phyloP scores from a whole-genome alignment of 2,888 invertebrate species.

The Deilephila porcellus region DNA sequence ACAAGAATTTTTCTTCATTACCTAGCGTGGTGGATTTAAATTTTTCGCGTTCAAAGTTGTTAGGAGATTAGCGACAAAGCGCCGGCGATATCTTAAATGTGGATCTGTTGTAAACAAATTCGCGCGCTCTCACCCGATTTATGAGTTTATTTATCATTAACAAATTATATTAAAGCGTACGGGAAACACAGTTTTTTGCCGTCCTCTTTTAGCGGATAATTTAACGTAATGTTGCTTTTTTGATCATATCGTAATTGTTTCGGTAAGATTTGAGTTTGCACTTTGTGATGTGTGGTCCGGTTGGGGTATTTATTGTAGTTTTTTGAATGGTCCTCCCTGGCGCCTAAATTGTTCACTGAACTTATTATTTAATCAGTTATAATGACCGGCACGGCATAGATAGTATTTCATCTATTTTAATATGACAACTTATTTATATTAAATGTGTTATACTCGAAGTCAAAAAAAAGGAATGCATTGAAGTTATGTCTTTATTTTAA shows the following conservation, averaged over 20 bases:
- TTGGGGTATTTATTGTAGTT: not conserved
- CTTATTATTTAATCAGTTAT: too few species aligned
- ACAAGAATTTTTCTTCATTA: slow-evolving; percentile 75
- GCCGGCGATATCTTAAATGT: slow-evolving; percentile 82
- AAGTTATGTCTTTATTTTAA: too few species aligned
- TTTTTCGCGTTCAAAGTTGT: slow-evolving; percentile 81
- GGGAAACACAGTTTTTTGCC: slow-evolving; percentile 72
- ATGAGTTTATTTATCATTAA: slow-evolving; percentile 86
- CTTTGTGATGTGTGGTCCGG: slow-evolving; percentile 1
- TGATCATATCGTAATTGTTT: slow-evolving; percentile 73
- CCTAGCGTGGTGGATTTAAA: slow-evolving; percentile 71
- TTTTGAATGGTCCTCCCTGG: too few species aligned
- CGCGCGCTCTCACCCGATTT: slow-evolving; percentile 76
- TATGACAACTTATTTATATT: too few species aligned
- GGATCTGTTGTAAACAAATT: slow-evolving; percentile 85
- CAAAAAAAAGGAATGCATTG: too few species aligned
- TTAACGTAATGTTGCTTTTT: slow-evolving; percentile 59
- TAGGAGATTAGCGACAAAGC: slow-evolving; percentile 84
- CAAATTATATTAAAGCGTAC: slow-evolving; percentile 83
- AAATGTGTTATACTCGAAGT: too few species aligned
- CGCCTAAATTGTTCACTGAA: too few species aligned
- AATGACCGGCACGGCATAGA: too few species aligned
- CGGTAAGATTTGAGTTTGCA: slow-evolving; percentile 40
- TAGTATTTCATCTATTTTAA: too few species aligned
- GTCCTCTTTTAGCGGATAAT: slow-evolving; percentile 62